Evolutionary conservation across 2,888 invertebrate species (phyloP), one percentile per base, ranked within the genome.

Genomic region (Cinara cedri): DNA sequence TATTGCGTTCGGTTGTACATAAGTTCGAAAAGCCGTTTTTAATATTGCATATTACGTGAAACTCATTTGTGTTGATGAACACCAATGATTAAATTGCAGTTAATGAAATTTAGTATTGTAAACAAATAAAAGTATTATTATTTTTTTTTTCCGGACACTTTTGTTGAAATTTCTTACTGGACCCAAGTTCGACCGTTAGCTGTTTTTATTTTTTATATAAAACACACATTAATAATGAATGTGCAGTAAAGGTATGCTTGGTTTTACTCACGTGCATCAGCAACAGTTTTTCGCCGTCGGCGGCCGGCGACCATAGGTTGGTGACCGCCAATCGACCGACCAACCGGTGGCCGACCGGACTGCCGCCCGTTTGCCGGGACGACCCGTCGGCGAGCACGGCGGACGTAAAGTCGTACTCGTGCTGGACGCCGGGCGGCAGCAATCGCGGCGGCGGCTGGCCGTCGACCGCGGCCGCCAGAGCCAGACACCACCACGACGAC

Each of bases 311-410:
- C 74, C 74, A 74, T 42, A 74, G 21, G 42, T 9, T 42, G 13
- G 54, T 42, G 24, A 74, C 78, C 21, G 60, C 51, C 19, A 60
- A 55, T n/a, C 49, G 78, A 24, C 78, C 78, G 51, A 42, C 3
- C 24, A 49, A 21, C 6, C 78, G 70, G 14, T 78, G 78, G 10
- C 78, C 78, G n/a, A 68, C 34, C 9, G 74, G 63, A 42, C 13
- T 26, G 34, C 19, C 19, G 10, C 24, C 3, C 11, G 19, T 3
- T 11, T 34, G 21, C 62, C 42, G 55, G 13, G 68, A 51, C 6
- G 78, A 42, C 16, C 57, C 78, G n/a, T 70, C 51, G 44, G 21
- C n/a, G 11, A 78, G 19, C 60, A 70, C 68, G 11, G 68, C 6
- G 70, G 11, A 14, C 10, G 10, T 19, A 3, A 51, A 46, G 3